Conservation (phyloP, 2,888 invertebrate species). For the Buathra laborator region DNA sequence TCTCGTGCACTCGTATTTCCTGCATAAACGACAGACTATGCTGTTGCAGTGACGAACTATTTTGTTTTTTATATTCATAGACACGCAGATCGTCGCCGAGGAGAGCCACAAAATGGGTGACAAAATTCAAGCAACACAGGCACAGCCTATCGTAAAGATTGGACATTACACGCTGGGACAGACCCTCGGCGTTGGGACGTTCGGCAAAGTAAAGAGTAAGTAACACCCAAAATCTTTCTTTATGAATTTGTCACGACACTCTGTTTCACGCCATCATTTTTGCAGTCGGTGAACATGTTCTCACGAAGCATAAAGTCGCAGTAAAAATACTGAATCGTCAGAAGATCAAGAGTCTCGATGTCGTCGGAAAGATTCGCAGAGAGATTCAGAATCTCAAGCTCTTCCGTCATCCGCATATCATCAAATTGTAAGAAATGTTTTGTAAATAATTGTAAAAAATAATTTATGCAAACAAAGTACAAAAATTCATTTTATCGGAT, state of each 20-base stretch:
- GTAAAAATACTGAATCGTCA: constrained; percentile 99
- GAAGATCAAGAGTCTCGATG: constrained; percentile 99
- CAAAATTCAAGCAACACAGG: constrained; percentile 79
- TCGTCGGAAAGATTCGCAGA: constrained; percentile 98
- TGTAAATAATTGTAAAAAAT: not conserved
- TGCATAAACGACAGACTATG: constrained; percentile 9
- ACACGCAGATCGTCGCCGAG: not conserved
- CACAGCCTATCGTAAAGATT: constrained; percentile 95
- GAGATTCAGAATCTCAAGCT: constrained; percentile 99
- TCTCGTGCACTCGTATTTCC: not conserved
- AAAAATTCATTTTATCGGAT: constrained; percentile 71
- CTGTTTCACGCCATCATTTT: not conserved
- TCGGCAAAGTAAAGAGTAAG: constrained; percentile 99
- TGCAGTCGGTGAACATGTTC: constrained; percentile 96
- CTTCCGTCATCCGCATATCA: constrained; percentile 99
- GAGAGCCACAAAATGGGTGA: constrained; percentile 77
- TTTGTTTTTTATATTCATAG: constrained; percentile 8
- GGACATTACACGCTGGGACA: constrained; percentile 98
- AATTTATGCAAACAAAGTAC: not conserved
- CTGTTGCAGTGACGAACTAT: not conserved
- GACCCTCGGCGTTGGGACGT: constrained; percentile 98
- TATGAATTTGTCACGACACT: no score
- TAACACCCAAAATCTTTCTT: not conserved
- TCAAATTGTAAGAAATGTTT: constrained; percentile 91
- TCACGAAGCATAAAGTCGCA: constrained; percentile 99